Conservation (phyloP, 2,888 invertebrate genomes). For the Rosalia funebris region DNA sequence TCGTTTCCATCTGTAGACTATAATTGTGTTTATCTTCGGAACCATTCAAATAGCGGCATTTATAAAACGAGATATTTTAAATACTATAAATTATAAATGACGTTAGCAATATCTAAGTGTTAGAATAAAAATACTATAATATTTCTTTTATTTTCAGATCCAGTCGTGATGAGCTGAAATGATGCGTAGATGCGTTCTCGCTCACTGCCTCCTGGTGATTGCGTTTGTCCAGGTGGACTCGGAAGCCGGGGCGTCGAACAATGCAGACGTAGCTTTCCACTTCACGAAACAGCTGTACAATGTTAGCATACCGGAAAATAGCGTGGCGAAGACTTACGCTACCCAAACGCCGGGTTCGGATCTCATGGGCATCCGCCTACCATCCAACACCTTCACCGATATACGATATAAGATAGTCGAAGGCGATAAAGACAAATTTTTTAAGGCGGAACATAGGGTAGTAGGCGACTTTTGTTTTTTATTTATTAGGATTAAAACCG, state of each 20-base stretch:
- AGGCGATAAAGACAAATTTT: conserved; percentile 90
- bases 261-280: conserved; percentile 66
- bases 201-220: conserved; percentile 60
- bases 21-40: too few relatives aligned
- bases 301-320: conserved; percentile 92
- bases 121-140: too few relatives aligned
- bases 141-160: conserved; percentile 54
- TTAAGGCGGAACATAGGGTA: conserved; percentile 88
- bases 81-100: too few relatives aligned
- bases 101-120: too few relatives aligned
- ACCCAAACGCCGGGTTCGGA: conserved; percentile 76
- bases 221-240: conserved; percentile 51
- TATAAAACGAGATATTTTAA: too few relatives aligned
- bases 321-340: conserved; percentile 88
- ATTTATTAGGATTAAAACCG: conserved; percentile 87
- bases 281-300: conserved; percentile 84
- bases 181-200: conserved; percentile 59
- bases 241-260: conserved; percentile 48
- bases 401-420: conserved; percentile 87
- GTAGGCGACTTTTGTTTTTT: conserved; percentile 97
- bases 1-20: too few relatives aligned
- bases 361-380: conserved; percentile 81
- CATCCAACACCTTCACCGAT: conserved; percentile 63
- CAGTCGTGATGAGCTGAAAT: conserved; percentile 61
- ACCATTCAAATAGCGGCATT: too few relatives aligned